Evolutionary conservation across 2,113 vertebrate species (phyloP), one percentile per base, ranked within the genome.

Genomic region (Chionis minor): DNA sequence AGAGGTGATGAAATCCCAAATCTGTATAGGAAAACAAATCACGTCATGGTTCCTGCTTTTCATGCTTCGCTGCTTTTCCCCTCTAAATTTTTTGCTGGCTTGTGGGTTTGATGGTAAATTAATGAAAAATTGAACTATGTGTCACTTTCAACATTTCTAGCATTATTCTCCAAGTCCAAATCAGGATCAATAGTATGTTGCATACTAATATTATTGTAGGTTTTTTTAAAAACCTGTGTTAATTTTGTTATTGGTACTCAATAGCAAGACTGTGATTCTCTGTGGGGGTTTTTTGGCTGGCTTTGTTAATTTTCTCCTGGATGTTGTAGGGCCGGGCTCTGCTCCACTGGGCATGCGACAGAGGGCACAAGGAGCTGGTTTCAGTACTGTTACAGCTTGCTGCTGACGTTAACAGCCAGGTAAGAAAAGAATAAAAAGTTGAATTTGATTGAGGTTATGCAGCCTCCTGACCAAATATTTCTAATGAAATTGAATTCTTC

Each of bases 301-400:
- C 45, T 75, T 75, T 67, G 30, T 94, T 86, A 88, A 75, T 82
- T 94, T 92, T 84, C 47, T 52, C 62, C 77, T 94, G 93, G 59
- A 77, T 90, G 47, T 94, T 98, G 55, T 96, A 99, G 99, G 99
- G 99, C 30, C 98, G 99, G 90, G 98, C 98, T 69, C 98, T 99
- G 42, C 98, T 99, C 62, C 99, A 99, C 90, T 99, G 99, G 99
- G 99, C 99, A 0, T 99, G 99, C 75, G 99, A 99, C 95, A 98
- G 99, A 98, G 99, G 99, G 95, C 99, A 99, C 97, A 99, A 99
- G 95, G 99, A 99, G 54, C 97, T 99, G 93, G 99, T 99, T 86
- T 98, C 98, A n/a, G 94, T 99, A 40, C 97, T 99, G 81, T 97
- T 99, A 35, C 98, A 99, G 51, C 98, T 99, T 16, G 98, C 98